Base-by-base conservation (phyloP, 1,140 invertebrate species). In the Prorops nasuta region DNA sequence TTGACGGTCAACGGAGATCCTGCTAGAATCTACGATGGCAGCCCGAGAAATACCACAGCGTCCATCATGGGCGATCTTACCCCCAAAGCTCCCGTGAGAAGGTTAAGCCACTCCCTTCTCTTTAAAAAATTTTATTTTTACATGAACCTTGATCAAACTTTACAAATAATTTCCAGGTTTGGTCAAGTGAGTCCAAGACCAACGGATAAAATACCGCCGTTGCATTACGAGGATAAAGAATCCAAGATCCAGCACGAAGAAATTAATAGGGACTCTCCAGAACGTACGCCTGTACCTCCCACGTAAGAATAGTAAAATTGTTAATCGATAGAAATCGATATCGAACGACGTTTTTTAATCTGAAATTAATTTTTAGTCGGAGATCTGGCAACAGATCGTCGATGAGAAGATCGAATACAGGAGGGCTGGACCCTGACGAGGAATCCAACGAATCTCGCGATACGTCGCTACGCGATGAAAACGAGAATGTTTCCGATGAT, bases 51-150 rank as follows among this genome's bases (percentile, higher is more conserved):
- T n/a, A 71, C 60, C 1, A 72, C 63, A 2, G 41, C 43, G 15
- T 71, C 69, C 3, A 67, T 66, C 38, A 54, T 68, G 59, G 60
- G 57, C 31, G 64, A 69, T 36, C 61, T 67, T 17, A 73, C 71
- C 1, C 73, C 73, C 6, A 74, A 71, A 54, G 63, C 73, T 49
- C 73, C 73, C 8, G 65, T 51, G 2, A 58, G 73, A 64, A 65
- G 67, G 72, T 71, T 28, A n/a, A n/a, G n/a, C n/a, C 24, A 28
- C 10, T 6, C 10, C 10, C 24, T 28, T 28, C 4, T 28, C 24
- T 41, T 42, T 49, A 10, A 49, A 10, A 18, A 12, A 19, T 47
- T 12, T 24, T 47, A 22, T 44, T 12, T 3, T 44, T 7, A 31
- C n/a, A 15, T 15, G 15, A 24, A 42, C 9, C 12, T 40, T 17